Base-by-base conservation (phyloP, 2,797 vertebrate genomes). In the Esox masquinongy region DNA sequence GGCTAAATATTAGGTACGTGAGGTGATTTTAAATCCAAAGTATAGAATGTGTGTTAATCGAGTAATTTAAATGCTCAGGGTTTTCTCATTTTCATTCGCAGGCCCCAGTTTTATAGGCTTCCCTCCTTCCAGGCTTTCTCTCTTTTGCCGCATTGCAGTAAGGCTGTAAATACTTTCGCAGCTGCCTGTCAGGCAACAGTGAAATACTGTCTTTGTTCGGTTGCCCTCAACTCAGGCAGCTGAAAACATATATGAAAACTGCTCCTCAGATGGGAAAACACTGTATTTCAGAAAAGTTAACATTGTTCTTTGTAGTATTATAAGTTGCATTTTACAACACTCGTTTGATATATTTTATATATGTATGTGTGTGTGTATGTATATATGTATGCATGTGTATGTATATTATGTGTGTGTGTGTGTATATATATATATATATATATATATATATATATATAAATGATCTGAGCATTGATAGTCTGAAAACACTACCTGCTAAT, bases 181-280 rank as follows among this genome's bases (percentile, higher is more conserved):
- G 96, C 97, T 97, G 96, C 95, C 97, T 98, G 97, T 97, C 97
- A 97, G 94, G 88, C 90, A 84, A 82, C 93, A 90, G 95, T 98
- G 96, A 98, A 99, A 98, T 97, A 97, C 96, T 96, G 96, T 97
- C 97, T 99, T 99, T 99, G 97, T 98, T 97, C 93, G 81, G 80
- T 83, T 92, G 91, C 92, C 91, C 93, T 84, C 90, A 87, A 91
- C 91, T 92, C 91, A 89, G 89, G 80, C 89, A 79, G 92, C 92
- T 92, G 90, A 92, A 91, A 91, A 93, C 90, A 90, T 89, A 86
- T 79, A 84, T n/a, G 80, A 88, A 85, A 91, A 85, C 81, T 81
- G 71, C 79, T 74, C 75, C 80, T 79, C 77, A 79, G 24, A 12
- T 31, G 76, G 64, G 75, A 71, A 79, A 61, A 75, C 68, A 81